A percentile compares a stretch with the other conserved stretches of the same genome.
phyloP scores from a whole-genome alignment of 2,797 vertebrate species.

The Lemur catta region DNA sequence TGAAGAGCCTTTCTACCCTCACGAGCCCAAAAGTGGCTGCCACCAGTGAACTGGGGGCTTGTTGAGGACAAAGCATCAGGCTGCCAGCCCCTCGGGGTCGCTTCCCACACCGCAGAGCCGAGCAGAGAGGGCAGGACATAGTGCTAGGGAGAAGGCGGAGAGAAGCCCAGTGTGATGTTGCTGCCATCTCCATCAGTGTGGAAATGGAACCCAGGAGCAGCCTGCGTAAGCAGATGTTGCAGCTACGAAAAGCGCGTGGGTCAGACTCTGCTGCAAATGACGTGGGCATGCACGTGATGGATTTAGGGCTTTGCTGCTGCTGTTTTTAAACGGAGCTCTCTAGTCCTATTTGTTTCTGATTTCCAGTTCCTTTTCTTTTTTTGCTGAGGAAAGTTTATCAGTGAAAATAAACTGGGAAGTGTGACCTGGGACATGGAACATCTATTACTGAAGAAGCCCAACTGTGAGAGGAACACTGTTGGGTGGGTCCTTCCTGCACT shows the following conservation, averaged over 20 bases:
- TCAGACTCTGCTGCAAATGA: background rate
- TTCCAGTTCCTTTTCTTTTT: background rate
- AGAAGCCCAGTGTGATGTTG: background rate
- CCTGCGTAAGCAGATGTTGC: background rate
- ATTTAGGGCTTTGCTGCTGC: background rate
- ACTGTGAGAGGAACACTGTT: background rate
- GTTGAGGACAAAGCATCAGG: no score
- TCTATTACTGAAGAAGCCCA: background rate
- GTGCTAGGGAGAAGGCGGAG: background rate
- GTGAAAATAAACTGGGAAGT: background rate
- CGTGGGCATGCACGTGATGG: background rate
- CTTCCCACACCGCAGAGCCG: no score
- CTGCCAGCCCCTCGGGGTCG: no score
- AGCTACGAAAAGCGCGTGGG: background rate
- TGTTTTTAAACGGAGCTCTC: background rate
- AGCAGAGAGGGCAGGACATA: no score
- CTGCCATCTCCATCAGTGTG: background rate
- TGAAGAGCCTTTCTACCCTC: no score
- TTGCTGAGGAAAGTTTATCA: background rate
- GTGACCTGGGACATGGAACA: background rate
- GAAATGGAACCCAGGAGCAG: background rate
- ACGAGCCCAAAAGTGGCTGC: no score
- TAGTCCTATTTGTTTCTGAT: background rate
- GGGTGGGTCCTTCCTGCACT: background rate
- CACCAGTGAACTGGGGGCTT: no score